Conservation (phyloP, 2,113 vertebrate genomes). For the Embiotoca jacksoni region DNA sequence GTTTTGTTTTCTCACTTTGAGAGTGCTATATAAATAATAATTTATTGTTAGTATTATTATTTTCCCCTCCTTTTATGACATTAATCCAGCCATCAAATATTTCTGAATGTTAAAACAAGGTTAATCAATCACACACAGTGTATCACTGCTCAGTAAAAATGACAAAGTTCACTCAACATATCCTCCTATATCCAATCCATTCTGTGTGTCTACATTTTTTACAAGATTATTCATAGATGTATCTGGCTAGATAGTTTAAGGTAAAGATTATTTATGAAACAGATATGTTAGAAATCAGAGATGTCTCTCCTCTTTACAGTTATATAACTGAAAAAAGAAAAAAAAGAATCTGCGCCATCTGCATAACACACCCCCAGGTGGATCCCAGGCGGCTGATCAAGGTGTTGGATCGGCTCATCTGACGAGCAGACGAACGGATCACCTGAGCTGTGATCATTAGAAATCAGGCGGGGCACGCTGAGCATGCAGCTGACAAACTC, state of each 20-base stretch:
- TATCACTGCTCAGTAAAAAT: neutral
- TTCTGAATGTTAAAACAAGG: neutral
- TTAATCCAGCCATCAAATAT: conserved; percentile 8
- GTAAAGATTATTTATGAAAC: no score
- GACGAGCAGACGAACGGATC: conserved; percentile 53
- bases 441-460: conserved; percentile 25
- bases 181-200: no score
- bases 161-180: neutral
- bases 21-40: no score
- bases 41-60: no score
- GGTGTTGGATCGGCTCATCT: neutral
- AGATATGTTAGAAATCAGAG: neutral
- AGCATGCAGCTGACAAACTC: conserved; percentile 52
- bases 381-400: conserved; percentile 32
- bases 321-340: neutral
- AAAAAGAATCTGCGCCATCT: neutral
- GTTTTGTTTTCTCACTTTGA: no score
- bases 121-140: neutral
- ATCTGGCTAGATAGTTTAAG: neutral
- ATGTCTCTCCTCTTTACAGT: conserved; percentile 10
- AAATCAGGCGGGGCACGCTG: conserved; percentile 31
- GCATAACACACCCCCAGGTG: neutral
- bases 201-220: neutral
- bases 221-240: neutral
- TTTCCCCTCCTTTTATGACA: neutral